A percentile compares a stretch with the other conserved stretches of the same genome.
These are phyloP conservation scores for Elaphurus davidianus DNA, from an alignment of 2,113 vertebrate genomes.

Conservation along the genomic window DNA sequence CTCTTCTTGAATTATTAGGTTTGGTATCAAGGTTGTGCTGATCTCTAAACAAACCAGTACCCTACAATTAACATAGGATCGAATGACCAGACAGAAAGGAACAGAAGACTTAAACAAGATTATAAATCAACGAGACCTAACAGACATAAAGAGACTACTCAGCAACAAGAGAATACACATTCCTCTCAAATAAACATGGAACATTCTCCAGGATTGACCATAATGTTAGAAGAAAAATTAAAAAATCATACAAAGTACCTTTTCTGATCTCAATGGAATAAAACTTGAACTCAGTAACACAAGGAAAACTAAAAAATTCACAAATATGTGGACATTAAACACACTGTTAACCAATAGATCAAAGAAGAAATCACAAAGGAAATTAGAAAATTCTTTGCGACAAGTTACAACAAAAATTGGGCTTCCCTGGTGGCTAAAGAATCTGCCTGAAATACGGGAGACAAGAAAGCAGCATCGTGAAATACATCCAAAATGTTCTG, in stretches of 20 bases:
- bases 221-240: not conserved
- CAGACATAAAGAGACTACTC: not conserved
- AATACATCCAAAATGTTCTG: not conserved
- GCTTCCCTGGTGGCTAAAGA: not conserved
- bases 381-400: not conserved
- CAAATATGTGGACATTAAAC: not conserved
- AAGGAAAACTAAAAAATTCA: not conserved
- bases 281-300: not conserved
- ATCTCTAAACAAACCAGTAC: not conserved
- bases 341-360: not conserved
- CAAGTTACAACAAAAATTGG: not conserved
- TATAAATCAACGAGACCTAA: not conserved
- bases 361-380: not conserved
- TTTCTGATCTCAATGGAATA: not conserved
- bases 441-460: not conserved
- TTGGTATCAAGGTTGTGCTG: not conserved
- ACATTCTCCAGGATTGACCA: not conserved
- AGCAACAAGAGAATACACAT: not conserved
- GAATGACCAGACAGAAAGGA: not conserved
- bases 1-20: not conserved
- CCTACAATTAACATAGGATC: not conserved
- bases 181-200: not conserved
- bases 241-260: not conserved
- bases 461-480: too few relatives aligned
- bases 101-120: not conserved